Evolutionary conservation across 2,797 vertebrate species (phyloP), one percentile per base, ranked within the genome.

Genomic region (Gephyroberyx darwinii): DNA sequence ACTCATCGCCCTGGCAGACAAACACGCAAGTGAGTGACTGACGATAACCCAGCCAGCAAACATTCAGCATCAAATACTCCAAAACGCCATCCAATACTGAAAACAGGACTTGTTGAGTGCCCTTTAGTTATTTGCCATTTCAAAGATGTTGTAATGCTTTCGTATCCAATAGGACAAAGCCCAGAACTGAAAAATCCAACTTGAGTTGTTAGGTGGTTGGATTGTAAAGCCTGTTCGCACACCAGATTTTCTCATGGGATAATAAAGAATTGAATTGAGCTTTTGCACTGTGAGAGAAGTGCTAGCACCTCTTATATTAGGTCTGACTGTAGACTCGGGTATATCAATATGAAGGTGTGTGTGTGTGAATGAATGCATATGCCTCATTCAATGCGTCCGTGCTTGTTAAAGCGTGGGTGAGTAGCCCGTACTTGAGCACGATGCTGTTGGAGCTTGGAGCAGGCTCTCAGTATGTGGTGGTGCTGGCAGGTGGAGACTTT

Each of bases 1-100:
- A 5, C 96, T 99, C 84, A 98, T 99, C 83, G 95, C 98, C 43
- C 84, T 99, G 90, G 98, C 98, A 60, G 97, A 99, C 93, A 99
- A 99, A 93, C 98, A 99, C 68, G 97, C 97, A 90, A 95, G 97
- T 99, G 95, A 98, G 97, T 95, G 82, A 82, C 78, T 57, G 30
- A 83, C 78, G 77, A 10, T 59, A 77, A 84, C 78, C 71, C 22
- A 20, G n/a, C 67, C 69, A 56, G 45, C 39, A 30, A 50, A 62
- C 57, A 56, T 20, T 54, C 48, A 41, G 6, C 65, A 37, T 39
- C 17, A 55, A 33, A 16, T 41, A 10, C 41, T 17, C 12, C 31
- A 8, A 65, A 68, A 41, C 5, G 1, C 51, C 48, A 33, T 17
- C 48, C 56, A 19, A 9, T 52, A 17, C 56, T 50, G 8, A 33